Conservation (phyloP, 2,113 vertebrate species). For the Cephalopholis sonnerati region DNA sequence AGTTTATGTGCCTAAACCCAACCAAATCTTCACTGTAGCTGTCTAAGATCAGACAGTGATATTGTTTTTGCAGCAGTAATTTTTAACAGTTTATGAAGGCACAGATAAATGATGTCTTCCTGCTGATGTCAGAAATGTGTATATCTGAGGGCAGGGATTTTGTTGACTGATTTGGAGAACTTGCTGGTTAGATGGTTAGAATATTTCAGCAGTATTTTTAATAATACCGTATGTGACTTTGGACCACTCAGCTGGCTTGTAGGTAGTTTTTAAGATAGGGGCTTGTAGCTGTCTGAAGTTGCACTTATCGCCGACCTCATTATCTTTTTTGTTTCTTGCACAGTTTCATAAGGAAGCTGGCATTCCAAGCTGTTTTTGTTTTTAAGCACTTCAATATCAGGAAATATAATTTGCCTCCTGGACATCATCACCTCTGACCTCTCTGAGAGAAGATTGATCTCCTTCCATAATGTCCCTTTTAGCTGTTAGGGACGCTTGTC, state of each 20-base stretch:
- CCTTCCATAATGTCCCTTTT: not conserved
- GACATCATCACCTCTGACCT: not conserved
- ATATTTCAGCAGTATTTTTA: not conserved
- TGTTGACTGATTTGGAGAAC: not conserved
- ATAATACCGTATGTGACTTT: not conserved
- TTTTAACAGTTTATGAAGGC: too few relatives aligned
- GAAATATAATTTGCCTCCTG: not conserved
- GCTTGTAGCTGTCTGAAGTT: not conserved
- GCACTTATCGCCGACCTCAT: not conserved
- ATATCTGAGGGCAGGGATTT: not conserved
- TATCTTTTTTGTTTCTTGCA: not conserved
- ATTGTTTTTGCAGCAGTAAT: too few relatives aligned
- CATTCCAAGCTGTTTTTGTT: not conserved
- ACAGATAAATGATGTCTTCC: too few relatives aligned
- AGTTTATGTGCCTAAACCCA: too few relatives aligned
- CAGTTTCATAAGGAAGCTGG: not conserved
- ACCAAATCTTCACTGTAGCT: not conserved
- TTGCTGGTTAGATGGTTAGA: not conserved
- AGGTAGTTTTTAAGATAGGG: not conserved
- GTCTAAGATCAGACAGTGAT: not conserved
- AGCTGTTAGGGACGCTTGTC: not conserved
- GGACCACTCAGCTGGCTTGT: not conserved
- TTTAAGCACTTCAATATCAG: rapidly evolving
- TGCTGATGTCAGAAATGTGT: not conserved
- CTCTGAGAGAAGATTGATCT: not conserved